These are phyloP conservation scores for Lissocephala sabroskyi DNA, from an alignment of 2,888 invertebrate genomes.

Conservation along the genomic window DNA sequence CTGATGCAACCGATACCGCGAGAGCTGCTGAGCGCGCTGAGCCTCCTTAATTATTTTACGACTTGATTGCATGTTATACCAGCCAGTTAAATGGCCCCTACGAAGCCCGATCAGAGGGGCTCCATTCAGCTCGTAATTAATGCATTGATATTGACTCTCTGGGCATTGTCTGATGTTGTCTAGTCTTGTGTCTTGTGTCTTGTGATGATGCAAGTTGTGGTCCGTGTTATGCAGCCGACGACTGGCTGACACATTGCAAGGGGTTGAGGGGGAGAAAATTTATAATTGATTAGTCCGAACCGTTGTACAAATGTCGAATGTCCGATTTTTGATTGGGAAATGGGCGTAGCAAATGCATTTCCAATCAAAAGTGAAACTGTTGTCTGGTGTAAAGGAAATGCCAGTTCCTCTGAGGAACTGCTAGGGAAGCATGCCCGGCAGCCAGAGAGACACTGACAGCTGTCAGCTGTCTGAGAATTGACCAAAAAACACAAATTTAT, in stretches of 20 bases:
- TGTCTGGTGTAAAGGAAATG: not conserved
- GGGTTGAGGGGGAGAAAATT: slow-evolving; percentile 28
- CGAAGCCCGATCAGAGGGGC: not conserved
- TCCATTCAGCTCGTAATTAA: slow-evolving; percentile 38
- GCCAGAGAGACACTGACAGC: slow-evolving; percentile 44
- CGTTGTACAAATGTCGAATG: slow-evolving; percentile 8
- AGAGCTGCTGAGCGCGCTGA: too few relatives aligned
- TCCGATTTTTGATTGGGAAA: slow-evolving; percentile 17
- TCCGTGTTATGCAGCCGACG: slow-evolving; percentile 1
- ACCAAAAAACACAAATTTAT: slow-evolving; percentile 45
- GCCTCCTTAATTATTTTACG: not conserved
- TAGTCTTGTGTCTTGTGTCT: not conserved
- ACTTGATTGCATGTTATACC: not conserved
- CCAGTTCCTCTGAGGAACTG: too few relatives aligned
- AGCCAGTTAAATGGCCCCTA: too few relatives aligned
- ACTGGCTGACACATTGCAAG: slow-evolving; percentile 25
- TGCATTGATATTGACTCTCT: slow-evolving; percentile 45
- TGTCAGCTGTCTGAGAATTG: slow-evolving; percentile 44
- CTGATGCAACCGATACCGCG: not conserved
- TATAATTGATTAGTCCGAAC: slow-evolving; percentile 45
- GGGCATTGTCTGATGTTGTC: slow-evolving; percentile 1
- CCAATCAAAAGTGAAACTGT: not conserved
- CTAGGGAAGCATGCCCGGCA: not conserved
- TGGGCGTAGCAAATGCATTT: not conserved
- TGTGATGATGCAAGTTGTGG: slow-evolving; percentile 37